Evolutionary conservation across 2,888 invertebrate genomes (phyloP), one percentile per base, ranked within the genome.

Genomic region (Suillia variegata): DNA sequence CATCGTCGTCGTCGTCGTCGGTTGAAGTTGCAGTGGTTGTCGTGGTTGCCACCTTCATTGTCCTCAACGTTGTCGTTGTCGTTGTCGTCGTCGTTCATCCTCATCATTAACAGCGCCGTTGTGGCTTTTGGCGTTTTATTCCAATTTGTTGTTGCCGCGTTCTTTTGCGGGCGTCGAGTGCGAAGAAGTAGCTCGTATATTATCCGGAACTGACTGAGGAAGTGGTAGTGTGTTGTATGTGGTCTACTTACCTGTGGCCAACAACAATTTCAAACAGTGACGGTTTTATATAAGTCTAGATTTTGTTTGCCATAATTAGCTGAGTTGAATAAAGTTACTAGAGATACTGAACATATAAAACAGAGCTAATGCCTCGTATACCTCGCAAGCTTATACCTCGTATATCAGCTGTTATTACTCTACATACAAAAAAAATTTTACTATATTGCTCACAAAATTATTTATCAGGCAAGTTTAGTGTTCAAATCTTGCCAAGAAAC

Each of bases 91-190:
- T 5, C 18, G 6, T 20, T 45, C 20, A 13, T 45, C 45, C 6
- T 45, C 45, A 45, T 45, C 45, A 45, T 45, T 45, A 45, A 45
- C 45, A 45, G 18, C 18, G 45, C 18, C 45, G 45, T 20, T 45
- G 45, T 45, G 45, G 45, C 45, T 45, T 20, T 45, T 17, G 45
- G 45, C 45, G 13, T 45, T 45, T 45, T 45, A 45, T 45, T 45
- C 20, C 45, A 45, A 45, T 45, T 38, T 38, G 38, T 38, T 38
- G 38, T n/a, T 38, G 38, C n/a, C n/a, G n/a, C 6, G 38, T 38
- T 38, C 38, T 38, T n/a, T 45, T 20, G 45, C 45, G 20, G 18
- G 18, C 20, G 20, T 38, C 5, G 18, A 38, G n/a, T 13, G 26
- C n/a, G 15, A 20, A 45, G 45, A 45, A 45, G 45, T 17, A 45